Base-by-base conservation (phyloP, 2,888 invertebrate species). In the Celastrina argiolus region DNA sequence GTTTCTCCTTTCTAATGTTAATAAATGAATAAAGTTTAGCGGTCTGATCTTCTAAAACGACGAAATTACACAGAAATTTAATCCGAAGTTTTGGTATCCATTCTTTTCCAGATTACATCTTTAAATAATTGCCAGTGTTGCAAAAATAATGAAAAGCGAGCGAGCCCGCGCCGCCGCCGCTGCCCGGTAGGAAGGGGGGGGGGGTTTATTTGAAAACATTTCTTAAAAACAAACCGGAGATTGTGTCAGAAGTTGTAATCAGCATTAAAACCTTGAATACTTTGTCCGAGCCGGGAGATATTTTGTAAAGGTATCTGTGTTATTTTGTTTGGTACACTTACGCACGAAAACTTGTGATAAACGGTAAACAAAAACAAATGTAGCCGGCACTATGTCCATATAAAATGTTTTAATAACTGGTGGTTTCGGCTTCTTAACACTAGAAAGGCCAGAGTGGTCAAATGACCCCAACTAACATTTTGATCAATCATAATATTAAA, bases 181-280 rank as follows among this genome's bases (percentile, higher is more conserved):
- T n/a, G n/a, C n/a, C n/a, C n/a, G n/a, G n/a, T n/a, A n/a, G n/a
- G n/a, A n/a, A n/a, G n/a, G n/a, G n/a, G n/a, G n/a, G n/a, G n/a
- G n/a, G n/a, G n/a, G 77, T 78, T 77, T 71, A 74, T 73, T 74
- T 71, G 74, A 72, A 78, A 81, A 80, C 78, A 80, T 82, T 82
- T 76, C 75, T 78, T 72, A 70, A 78, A n/a, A 81, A 78, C 78
- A 81, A 78, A 77, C 78, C 77, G 75, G 78, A 82, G 83, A 85
- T 87, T 83, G 83, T 79, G 78, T 77, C 79, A 78, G 73, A 83
- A 83, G 77, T 83, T 79, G 81, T 81, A 85, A 85, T 85, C 81
- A 78, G 79, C 78, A 77, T 78, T 81, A 81, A 84, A 82, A 80
- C 75, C 76, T 77, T 82, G 79, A 84, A 83, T 81, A 83, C 80